A percentile compares a stretch with the other conserved stretches of the same genome.
Conservation (phyloP, 2,888 invertebrate genomes). For the Hemithea aestivaria region DNA sequence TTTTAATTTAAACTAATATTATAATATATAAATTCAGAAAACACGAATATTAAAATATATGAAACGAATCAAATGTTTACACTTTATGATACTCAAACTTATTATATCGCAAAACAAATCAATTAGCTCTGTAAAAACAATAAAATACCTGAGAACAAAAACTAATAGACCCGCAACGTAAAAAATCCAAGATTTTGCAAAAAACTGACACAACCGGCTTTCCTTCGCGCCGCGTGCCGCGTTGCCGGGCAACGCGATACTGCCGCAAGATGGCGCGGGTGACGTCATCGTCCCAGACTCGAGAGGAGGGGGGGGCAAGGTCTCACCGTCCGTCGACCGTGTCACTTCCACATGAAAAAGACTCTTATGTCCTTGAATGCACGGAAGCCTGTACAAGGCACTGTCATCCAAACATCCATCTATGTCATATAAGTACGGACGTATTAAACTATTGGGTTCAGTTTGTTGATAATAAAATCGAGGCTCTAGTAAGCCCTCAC, state of each 20-base stretch:
- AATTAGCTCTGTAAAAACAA: too few species aligned
- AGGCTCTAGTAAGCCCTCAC: too few species aligned
- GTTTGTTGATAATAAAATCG: too few species aligned
- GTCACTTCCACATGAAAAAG: slow-evolving; percentile 73
- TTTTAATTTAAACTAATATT: too few species aligned
- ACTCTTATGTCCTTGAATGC: slow-evolving; percentile 63
- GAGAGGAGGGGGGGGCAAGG: slow-evolving; percentile 53
- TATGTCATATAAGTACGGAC: slow-evolving; percentile 30
- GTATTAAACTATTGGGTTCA: too few species aligned
- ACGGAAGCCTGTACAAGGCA: slow-evolving; percentile 39
- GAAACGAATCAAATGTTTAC: too few species aligned
- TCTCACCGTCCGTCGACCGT: slow-evolving; percentile 60
- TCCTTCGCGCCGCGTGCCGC: slow-evolving; percentile 51
- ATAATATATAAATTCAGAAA: too few species aligned
- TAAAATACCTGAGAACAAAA: too few species aligned
- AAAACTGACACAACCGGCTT: slow-evolving; percentile 33
- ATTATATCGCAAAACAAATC: too few species aligned
- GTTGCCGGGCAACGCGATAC: slow-evolving; percentile 72
- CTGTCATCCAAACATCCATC: slow-evolving; percentile 8
- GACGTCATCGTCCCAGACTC: slow-evolving; percentile 66
- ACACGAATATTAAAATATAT: too few species aligned
- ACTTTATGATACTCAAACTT: too few species aligned
- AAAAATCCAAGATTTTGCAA: slow-evolving; percentile 10
- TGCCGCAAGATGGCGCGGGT: slow-evolving; percentile 73
- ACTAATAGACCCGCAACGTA: too few species aligned